These are phyloP conservation scores for Apostichopus californicus DNA, from an alignment of 35 echinoderm and acorn worm genomes.

Conservation along the genomic window DNA sequence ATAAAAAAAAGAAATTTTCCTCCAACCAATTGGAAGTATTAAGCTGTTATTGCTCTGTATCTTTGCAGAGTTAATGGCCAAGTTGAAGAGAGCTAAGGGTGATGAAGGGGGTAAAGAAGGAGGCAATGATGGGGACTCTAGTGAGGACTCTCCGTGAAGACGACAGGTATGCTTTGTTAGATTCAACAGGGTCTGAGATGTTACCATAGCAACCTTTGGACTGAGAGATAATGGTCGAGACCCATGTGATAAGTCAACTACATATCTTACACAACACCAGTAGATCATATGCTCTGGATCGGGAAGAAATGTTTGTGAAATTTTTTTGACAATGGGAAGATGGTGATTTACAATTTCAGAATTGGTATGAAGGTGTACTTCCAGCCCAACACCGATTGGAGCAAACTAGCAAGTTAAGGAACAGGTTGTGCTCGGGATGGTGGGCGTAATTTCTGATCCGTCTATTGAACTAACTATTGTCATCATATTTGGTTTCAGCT, in stretches of 20 bases:
- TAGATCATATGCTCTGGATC: too few relatives aligned
- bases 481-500: too few relatives aligned
- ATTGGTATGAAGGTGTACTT: too few relatives aligned
- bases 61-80: slow-evolving; percentile 35
- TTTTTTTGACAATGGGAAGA: too few relatives aligned
- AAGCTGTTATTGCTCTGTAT: not conserved
- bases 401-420: too few relatives aligned
- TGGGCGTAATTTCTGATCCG: too few relatives aligned
- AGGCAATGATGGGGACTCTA: slow-evolving; percentile 1
- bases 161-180: slow-evolving; percentile 15
- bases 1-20: not conserved
- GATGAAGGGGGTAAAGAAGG: not conserved
- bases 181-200: not conserved
- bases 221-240: not conserved
- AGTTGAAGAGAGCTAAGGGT: slow-evolving; percentile 18
- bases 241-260: not conserved
- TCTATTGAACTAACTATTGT: too few relatives aligned
- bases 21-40: not conserved
- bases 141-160: slow-evolving; percentile 12
- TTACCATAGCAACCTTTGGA: not conserved
- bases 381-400: too few relatives aligned
- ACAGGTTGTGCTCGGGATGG: too few relatives aligned
- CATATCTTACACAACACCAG: not conserved
- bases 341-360: too few relatives aligned
- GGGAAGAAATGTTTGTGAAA: too few relatives aligned